These are phyloP conservation scores for Aurelia aurita DNA, from an alignment of 30 jellyfish, hydroid and myxozoan genomes.

Conservation along the genomic window DNA sequence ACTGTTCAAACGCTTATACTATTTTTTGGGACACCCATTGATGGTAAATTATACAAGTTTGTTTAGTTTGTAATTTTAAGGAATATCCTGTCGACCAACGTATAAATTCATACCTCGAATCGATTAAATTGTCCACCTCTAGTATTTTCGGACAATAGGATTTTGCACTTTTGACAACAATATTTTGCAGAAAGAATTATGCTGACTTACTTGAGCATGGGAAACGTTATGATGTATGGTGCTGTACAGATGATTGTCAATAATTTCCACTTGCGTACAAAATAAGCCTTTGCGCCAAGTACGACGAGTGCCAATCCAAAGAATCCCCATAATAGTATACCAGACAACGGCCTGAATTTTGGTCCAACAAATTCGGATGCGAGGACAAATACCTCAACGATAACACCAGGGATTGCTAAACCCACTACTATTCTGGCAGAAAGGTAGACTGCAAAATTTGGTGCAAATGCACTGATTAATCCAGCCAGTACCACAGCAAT, in stretches of 20 bases:
- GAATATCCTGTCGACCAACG: too few species aligned
- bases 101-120: too few species aligned
- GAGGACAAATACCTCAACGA: conserved; percentile 71
- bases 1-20: too few species aligned
- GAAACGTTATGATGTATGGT: conserved; percentile 79
- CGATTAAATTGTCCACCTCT: too few species aligned
- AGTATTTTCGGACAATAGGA: too few species aligned
- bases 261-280: conserved; percentile 80
- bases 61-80: too few species aligned
- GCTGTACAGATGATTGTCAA: conserved; percentile 76
- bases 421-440: conserved; percentile 70
- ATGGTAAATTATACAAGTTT: too few species aligned
- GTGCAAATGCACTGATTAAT: conserved; percentile 71
- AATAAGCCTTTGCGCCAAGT: conserved; percentile 86
- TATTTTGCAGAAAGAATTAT: too few species aligned
- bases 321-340: conserved; percentile 78
- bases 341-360: conserved; percentile 83
- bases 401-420: conserved; percentile 83
- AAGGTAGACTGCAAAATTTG: conserved; percentile 63
- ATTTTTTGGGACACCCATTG: too few species aligned
- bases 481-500: conserved; percentile 65
- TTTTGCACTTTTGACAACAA: too few species aligned
- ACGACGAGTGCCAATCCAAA: conserved; percentile 76
- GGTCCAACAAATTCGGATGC: conserved; percentile 90
- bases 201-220: conserved; percentile 57